Percentiles rank a stretch among this genome's conserved stretches.
Evolutionary conservation across 2,888 invertebrate genomes (phyloP).

Genomic region (Clivina fossor): DNA sequence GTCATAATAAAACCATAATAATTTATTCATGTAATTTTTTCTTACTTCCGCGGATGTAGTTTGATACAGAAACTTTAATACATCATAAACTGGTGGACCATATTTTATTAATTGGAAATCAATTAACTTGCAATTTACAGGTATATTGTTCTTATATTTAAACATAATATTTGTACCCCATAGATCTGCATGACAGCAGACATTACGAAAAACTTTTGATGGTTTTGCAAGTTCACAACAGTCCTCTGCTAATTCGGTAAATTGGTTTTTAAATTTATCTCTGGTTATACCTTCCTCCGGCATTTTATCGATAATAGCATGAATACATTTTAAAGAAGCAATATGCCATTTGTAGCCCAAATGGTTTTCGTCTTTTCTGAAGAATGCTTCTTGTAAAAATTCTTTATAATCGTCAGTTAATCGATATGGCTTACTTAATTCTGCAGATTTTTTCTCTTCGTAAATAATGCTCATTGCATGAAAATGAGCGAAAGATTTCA

Average conservation of each 20-base stretch:
- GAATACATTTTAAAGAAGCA: slow-evolving; percentile 44
- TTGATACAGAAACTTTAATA: slow-evolving; percentile 40
- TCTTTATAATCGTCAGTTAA: slow-evolving; percentile 45
- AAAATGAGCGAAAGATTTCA: slow-evolving; percentile 44
- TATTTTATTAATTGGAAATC: slow-evolving; percentile 26
- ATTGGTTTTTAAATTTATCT: slow-evolving; percentile 41
- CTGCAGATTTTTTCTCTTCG: slow-evolving; percentile 41
- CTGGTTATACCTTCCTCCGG: slow-evolving; percentile 40
- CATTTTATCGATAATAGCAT: slow-evolving; percentile 43
- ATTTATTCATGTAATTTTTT: slow-evolving; percentile 30
- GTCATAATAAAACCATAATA: slow-evolving; percentile 20
- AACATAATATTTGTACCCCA: slow-evolving; percentile 67
- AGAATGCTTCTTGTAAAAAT: slow-evolving; percentile 50
- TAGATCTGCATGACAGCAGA: slow-evolving; percentile 63
- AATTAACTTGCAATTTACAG: slow-evolving; percentile 16
- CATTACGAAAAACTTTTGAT: slow-evolving; percentile 54
- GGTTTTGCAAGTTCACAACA: slow-evolving; percentile 46
- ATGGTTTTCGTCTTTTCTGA: slow-evolving; percentile 45
- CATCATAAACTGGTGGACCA: slow-evolving; percentile 17
- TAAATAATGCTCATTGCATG: slow-evolving; percentile 48
- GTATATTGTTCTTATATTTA: slow-evolving; percentile 45
- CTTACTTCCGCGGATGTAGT: slow-evolving; percentile 46
- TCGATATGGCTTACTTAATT: slow-evolving; percentile 37
- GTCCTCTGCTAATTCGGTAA: slow-evolving; percentile 39
- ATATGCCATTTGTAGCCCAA: slow-evolving; percentile 43